phyloP scores from a whole-genome alignment of 2,797 vertebrate genomes.

The Myotis daubentonii region DNA sequence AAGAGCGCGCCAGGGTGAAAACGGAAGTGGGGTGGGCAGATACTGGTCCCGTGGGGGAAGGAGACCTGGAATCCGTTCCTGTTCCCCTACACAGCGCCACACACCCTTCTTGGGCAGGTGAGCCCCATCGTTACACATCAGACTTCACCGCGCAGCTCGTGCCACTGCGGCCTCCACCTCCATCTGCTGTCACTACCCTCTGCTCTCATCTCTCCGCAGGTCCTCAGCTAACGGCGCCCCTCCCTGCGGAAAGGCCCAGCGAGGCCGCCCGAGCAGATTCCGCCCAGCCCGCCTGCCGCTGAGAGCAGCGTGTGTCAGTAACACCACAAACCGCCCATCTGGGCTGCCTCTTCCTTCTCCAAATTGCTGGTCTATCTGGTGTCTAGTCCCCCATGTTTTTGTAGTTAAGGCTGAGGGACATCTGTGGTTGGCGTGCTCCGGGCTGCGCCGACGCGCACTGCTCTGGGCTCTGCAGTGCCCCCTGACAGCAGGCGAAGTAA shows the following conservation, averaged over 20 bases:
- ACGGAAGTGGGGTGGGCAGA: accelerated
- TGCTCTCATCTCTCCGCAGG: accelerated
- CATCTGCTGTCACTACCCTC: accelerated
- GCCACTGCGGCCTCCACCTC: background rate
- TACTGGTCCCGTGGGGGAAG: too few relatives aligned
- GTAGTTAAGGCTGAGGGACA: background rate
- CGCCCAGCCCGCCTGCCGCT: background rate
- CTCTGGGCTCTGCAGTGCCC: accelerated
- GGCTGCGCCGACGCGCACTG: accelerated
- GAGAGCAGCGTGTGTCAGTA: background rate
- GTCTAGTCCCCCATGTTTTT: background rate
- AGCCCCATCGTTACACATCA: background rate
- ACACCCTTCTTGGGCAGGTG: accelerated
- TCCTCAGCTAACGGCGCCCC: too few relatives aligned
- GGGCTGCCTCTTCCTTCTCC: background rate
- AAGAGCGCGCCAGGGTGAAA: accelerated
- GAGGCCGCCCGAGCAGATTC: too few relatives aligned
- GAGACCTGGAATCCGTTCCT: accelerated
- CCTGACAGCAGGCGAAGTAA: background rate
- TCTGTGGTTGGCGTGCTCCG: background rate
- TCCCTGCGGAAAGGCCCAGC: background rate
- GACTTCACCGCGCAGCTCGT: accelerated
- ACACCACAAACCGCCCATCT: background rate
- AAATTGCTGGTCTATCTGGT: background rate
- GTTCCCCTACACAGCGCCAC: accelerated